Evolutionary conservation across 2,888 invertebrate genomes (phyloP).

Genomic region (Entomobrya multifasciata): DNA sequence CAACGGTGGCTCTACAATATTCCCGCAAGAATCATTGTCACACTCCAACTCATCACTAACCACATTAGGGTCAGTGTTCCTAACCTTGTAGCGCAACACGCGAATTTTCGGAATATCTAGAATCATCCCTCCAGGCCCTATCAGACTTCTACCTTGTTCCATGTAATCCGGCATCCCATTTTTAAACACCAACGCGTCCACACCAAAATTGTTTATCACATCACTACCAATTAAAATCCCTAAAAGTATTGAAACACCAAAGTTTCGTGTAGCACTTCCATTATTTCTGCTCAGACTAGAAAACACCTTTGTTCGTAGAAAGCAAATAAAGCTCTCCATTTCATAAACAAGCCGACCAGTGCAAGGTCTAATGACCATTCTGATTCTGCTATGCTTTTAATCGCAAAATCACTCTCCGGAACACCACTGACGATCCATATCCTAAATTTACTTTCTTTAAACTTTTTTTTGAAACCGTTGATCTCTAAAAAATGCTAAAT

Average conservation of each 20-base stretch:
- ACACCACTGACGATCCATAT: constrained; percentile 35
- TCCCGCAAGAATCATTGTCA: constrained; percentile 67
- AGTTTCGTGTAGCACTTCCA: background rate
- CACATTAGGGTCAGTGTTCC: constrained; percentile 57
- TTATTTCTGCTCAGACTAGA: constrained; percentile 31
- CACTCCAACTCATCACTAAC: constrained; percentile 70
- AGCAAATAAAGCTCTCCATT: constrained; percentile 38
- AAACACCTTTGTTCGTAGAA: constrained; percentile 9
- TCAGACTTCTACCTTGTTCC: constrained; percentile 45
- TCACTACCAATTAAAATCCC: background rate
- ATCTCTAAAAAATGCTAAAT: no score
- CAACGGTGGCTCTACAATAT: constrained; percentile 63
- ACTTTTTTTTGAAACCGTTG: no score
- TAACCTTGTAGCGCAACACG: constrained; percentile 66
- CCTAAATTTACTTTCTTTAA: no score
- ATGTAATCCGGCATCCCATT: constrained; percentile 30
- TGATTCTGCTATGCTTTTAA: background rate
- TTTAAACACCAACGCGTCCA: constrained; percentile 45
- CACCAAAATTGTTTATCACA: constrained; percentile 25
- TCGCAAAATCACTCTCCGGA: background rate
- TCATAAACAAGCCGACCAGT: constrained; percentile 3
- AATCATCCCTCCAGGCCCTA: constrained; percentile 61
- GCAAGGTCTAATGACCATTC: background rate
- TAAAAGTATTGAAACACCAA: background rate
- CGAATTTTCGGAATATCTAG: constrained; percentile 71